Evolutionary conservation across 1,140 invertebrate genomes (phyloP).

Genomic region (Coboldia fuscipes): DNA sequence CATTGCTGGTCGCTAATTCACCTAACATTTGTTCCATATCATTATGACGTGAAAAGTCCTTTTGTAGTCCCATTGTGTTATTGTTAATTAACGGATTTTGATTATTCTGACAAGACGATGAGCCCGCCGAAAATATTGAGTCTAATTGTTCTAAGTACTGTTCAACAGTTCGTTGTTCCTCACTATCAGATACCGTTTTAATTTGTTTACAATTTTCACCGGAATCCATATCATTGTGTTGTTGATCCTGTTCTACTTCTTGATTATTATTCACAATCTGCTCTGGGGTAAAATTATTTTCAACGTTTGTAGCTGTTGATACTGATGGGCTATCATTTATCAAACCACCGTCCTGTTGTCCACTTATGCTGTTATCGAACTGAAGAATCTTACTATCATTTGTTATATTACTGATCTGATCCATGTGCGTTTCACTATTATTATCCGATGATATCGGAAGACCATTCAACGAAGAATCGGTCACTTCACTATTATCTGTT

Average conservation of each 20-base stretch:
- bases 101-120: not conserved
- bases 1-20: slow-evolving; percentile 2
- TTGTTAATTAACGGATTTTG: not conserved
- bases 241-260: not conserved
- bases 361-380: no score
- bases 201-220: not conserved
- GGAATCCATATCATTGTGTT: not conserved
- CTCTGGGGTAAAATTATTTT: not conserved
- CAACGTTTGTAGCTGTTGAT: not conserved
- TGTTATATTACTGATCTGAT: not conserved
- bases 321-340: not conserved
- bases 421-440: not conserved
- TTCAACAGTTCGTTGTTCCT: not conserved
- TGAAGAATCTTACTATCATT: no score
- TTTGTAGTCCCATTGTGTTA: not conserved
- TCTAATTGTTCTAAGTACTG: not conserved
- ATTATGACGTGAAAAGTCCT: slow-evolving; percentile 4
- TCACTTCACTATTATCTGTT: not conserved
- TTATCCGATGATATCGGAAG: no score
- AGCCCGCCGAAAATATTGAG: not conserved
- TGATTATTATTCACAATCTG: not conserved
- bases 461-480: slow-evolving; percentile 1
- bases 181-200: not conserved
- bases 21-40: slow-evolving; percentile 17
- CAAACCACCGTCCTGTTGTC: no score